Evolutionary conservation across 1,140 invertebrate species (phyloP).

Genomic region (Asbolus verrucosus): DNA sequence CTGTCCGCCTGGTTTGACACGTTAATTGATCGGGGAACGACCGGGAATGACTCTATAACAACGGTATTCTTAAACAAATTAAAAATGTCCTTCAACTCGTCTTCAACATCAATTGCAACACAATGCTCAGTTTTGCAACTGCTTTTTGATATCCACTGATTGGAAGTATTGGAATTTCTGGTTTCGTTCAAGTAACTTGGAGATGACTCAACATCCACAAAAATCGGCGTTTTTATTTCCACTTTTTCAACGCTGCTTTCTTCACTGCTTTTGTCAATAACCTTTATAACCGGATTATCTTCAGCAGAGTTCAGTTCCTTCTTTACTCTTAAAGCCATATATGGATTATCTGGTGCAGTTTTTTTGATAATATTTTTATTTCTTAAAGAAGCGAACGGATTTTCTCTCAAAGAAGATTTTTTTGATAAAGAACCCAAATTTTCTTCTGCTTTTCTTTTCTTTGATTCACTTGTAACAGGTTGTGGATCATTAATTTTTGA

Average conservation of each 20-base stretch:
- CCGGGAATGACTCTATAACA: not conserved
- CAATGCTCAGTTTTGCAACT: not conserved
- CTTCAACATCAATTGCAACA: conserved; percentile 1
- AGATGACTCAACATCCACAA: too few species aligned
- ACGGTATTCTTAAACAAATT: conserved; percentile 18
- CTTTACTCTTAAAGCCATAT: not conserved
- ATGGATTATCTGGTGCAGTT: not conserved
- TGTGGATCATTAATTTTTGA: too few species aligned
- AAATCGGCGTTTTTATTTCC: too few species aligned
- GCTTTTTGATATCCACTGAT: conserved; percentile 12
- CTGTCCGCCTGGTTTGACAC: too few species aligned
- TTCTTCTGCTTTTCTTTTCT: conserved; percentile 14
- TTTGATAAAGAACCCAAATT: not conserved
- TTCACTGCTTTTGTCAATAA: not conserved
- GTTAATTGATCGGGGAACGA: not conserved
- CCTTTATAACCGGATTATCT: conserved; percentile 2
- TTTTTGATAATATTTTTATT: not conserved
- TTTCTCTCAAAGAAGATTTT: not conserved
- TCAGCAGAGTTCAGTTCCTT: not conserved
- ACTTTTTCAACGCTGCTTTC: too few species aligned
- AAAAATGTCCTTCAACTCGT: conserved; percentile 18
- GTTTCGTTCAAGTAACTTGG: too few species aligned
- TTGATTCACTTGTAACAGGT: not conserved
- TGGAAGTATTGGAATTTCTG: not conserved
- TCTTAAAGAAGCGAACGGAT: not conserved